phyloP scores from a whole-genome alignment of 1,140 invertebrate species.

The Protaetia brevitarsis region DNA sequence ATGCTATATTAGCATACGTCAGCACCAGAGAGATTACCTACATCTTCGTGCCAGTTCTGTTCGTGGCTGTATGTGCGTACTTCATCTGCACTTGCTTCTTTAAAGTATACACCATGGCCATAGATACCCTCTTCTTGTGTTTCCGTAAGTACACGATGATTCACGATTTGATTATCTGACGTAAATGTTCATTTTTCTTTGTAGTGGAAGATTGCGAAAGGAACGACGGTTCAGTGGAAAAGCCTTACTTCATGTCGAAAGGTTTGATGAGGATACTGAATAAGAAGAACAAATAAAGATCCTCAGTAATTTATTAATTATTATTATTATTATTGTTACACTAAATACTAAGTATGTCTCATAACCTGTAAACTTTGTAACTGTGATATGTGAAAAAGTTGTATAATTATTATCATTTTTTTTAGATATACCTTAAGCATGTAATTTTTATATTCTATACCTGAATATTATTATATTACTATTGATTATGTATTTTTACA shows the following conservation, averaged over 20 bases:
- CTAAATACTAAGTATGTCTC: no score
- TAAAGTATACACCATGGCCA: constrained; percentile 89
- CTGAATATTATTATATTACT: no score
- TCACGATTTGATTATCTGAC: not conserved
- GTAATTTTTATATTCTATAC: no score
- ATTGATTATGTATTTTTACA: no score
- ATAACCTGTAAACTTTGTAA: no score
- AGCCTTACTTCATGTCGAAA: constrained; percentile 94
- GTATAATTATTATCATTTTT: no score
- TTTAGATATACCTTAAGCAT: no score
- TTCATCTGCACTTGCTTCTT: constrained; percentile 89
- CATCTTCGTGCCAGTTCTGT: constrained; percentile 57
- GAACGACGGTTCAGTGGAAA: constrained; percentile 87
- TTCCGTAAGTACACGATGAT: not conserved
- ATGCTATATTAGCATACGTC: constrained; percentile 60
- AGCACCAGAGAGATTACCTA: constrained; percentile 53
- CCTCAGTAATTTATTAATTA: no score
- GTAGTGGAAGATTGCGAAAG: constrained; percentile 91
- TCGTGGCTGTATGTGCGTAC: constrained; percentile 60
- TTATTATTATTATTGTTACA: no score
- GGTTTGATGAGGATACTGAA: constrained; percentile 76
- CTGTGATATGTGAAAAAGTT: no score
- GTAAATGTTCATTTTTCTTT: constrained; percentile 44
- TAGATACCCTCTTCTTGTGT: constrained; percentile 45
- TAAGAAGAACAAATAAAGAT: constrained; percentile 66